A percentile compares a stretch with the other conserved stretches of the same genome.
Conservation (phyloP, 1,140 invertebrate species). For the Drosophila truncata region DNA sequence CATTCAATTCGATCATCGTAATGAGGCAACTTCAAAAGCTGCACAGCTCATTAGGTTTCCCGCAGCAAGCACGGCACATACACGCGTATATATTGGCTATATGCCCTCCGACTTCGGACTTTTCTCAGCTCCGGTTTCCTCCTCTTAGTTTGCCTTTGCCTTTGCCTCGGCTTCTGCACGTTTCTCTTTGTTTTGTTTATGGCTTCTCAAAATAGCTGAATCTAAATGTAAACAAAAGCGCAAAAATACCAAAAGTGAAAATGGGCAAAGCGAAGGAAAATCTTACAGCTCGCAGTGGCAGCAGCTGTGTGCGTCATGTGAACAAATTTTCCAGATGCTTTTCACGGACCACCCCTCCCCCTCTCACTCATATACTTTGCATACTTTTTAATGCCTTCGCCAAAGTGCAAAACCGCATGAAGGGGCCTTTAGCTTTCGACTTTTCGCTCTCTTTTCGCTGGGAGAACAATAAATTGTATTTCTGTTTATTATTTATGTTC, state of each 20-base stretch:
- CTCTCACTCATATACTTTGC: conserved; percentile 38
- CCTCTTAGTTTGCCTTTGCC: not conserved
- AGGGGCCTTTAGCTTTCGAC: conserved; percentile 55
- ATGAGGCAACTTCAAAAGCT: conserved; percentile 76
- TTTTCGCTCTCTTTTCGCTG: conserved; percentile 25
- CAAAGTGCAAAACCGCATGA: conserved; percentile 77
- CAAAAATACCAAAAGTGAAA: conserved; percentile 52
- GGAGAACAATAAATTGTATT: conserved; percentile 65
- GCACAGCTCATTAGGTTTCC: conserved; percentile 73
- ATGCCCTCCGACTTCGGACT: conserved; percentile 62
- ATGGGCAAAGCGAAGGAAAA: conserved; percentile 37
- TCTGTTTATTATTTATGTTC: conserved; percentile 70
- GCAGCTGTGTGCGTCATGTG: conserved; percentile 79
- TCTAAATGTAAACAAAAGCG: conserved; percentile 80
- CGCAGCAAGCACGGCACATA: not conserved
- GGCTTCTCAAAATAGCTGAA: conserved; percentile 81
- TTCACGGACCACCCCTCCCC: conserved; percentile 2
- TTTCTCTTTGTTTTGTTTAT: conserved; percentile 80
- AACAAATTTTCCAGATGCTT: conserved; percentile 78
- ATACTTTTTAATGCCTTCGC: conserved; percentile 74
- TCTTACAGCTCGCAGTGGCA: conserved; percentile 45
- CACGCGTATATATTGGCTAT: conserved; percentile 19
- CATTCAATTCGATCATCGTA: conserved; percentile 61
- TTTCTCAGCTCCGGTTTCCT: conserved; percentile 28
- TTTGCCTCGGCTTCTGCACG: conserved; percentile 49